Percentiles rank a stretch among this genome's conserved stretches.
phyloP scores from a whole-genome alignment of 2,888 invertebrate genomes.

The Celastrina argiolus region DNA sequence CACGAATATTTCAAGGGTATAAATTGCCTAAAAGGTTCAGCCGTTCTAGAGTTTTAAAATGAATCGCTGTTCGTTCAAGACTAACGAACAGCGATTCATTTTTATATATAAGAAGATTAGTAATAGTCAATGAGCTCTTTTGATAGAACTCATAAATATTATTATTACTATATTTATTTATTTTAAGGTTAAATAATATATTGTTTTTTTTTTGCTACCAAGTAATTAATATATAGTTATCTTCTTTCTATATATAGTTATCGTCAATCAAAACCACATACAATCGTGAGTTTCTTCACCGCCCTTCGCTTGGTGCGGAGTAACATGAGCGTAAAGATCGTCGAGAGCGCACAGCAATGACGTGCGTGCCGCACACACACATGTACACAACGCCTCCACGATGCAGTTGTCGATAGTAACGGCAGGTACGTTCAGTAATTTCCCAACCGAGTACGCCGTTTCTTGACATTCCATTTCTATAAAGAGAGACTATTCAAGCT shows the following conservation, averaged over 20 bases:
- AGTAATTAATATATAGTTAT: too few relatives aligned
- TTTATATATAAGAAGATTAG: too few relatives aligned
- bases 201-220: neutral
- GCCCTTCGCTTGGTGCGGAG: slow-evolving; percentile 38
- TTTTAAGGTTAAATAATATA: too few relatives aligned
- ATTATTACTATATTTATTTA: too few relatives aligned
- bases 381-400: slow-evolving; percentile 61
- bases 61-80: too few relatives aligned
- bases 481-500: slow-evolving; percentile 26
- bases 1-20: too few relatives aligned
- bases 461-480: slow-evolving; percentile 61
- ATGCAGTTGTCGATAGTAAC: slow-evolving; percentile 71
- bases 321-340: slow-evolving; percentile 49
- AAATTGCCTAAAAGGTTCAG: too few relatives aligned
- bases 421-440: slow-evolving; percentile 60
- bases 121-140: too few relatives aligned
- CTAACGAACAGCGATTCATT: too few relatives aligned
- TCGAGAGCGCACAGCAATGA: slow-evolving; percentile 46
- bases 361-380: slow-evolving; percentile 46
- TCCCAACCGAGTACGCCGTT: slow-evolving; percentile 63
- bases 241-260: too few relatives aligned
- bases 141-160: too few relatives aligned
- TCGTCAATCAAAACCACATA: neutral
- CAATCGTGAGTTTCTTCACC: slow-evolving; percentile 43
- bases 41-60: too few relatives aligned